phyloP scores from a whole-genome alignment of 2,113 vertebrate genomes.

The Alectura lathami region DNA sequence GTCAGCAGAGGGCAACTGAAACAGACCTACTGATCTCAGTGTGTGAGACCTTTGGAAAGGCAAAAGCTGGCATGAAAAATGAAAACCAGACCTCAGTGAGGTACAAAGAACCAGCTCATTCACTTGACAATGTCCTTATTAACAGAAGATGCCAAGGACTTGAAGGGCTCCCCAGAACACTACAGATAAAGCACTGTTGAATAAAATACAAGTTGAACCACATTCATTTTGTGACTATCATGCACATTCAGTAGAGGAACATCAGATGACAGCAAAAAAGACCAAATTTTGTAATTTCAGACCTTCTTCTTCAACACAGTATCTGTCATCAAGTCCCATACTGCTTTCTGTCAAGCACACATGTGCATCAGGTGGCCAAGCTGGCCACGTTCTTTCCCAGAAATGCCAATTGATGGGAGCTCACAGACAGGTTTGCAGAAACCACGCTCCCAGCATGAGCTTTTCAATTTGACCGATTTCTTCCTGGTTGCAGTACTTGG shows the following conservation, averaged over 20 bases:
- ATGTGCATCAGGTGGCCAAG: too few relatives aligned
- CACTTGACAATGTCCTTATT: neutral
- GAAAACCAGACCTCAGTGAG: neutral
- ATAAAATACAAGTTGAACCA: neutral
- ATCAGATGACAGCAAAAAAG: neutral
- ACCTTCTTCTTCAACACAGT: neutral
- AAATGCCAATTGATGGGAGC: neutral
- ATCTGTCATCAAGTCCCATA: fast-evolving
- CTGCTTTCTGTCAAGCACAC: neutral
- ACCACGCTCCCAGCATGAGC: neutral
- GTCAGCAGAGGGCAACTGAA: neutral
- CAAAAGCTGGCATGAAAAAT: neutral
- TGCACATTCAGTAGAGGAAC: neutral
- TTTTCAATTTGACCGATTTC: too few relatives aligned
- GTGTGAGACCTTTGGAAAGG: neutral
- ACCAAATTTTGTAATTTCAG: neutral
- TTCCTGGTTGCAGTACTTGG: fast-evolving
- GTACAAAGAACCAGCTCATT: neutral
- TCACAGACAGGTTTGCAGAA: neutral
- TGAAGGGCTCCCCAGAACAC: neutral
- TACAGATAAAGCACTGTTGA: neutral
- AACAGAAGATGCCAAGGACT: neutral
- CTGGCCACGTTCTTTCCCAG: neutral
- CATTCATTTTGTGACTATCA: neutral
- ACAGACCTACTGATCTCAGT: neutral